Conservation (phyloP, 2,888 invertebrate species). For the Linyphia triangularis region DNA sequence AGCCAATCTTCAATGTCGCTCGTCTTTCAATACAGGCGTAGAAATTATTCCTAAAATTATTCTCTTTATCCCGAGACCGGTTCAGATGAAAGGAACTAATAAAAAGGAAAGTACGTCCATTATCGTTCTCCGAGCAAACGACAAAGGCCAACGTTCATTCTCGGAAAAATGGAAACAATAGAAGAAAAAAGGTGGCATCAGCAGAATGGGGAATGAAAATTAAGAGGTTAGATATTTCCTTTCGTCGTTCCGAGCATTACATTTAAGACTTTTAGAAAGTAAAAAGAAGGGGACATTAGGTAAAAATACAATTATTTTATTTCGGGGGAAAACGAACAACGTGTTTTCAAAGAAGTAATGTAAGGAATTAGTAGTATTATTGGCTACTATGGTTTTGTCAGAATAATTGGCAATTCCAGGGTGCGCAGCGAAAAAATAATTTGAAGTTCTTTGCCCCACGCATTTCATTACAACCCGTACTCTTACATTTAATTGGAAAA, state of each 20-base stretch:
- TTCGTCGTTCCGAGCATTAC: neutral
- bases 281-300: neutral
- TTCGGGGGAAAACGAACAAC: too few relatives aligned
- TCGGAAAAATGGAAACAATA: conserved; percentile 46
- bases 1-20: conserved; percentile 3
- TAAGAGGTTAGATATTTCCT: conserved; percentile 7
- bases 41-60: neutral
- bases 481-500: too few relatives aligned
- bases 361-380: too few relatives aligned
- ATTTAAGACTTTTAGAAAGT: too few relatives aligned
- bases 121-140: conserved; percentile 24
- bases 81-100: neutral
- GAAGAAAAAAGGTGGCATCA: conserved; percentile 29
- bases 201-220: neutral
- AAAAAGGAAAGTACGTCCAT: conserved; percentile 27
- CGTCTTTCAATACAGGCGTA: neutral
- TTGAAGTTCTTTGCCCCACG: too few relatives aligned
- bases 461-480: too few relatives aligned
- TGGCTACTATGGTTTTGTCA: too few relatives aligned
- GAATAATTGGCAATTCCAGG: too few relatives aligned
- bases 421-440: too few relatives aligned
- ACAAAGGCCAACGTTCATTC: conserved; percentile 9
- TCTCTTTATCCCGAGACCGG: neutral
- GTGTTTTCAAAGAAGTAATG: too few relatives aligned
- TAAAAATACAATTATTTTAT: too few relatives aligned